Conservation (phyloP, 2,888 invertebrate species). For the Ectemnius continuus region DNA sequence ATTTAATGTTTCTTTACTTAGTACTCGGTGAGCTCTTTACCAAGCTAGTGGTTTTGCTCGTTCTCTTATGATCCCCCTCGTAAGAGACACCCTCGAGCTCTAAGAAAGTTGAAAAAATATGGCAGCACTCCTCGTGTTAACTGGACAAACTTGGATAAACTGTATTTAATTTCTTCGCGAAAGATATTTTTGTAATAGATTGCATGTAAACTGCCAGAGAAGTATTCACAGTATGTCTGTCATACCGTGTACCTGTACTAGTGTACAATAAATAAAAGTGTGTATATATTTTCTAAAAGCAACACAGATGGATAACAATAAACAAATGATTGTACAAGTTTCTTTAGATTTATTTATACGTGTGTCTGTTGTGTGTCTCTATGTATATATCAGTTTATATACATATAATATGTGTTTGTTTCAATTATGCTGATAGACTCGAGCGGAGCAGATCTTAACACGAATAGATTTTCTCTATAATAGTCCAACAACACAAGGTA, state of each 20-base stretch:
- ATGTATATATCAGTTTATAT: conserved; percentile 54
- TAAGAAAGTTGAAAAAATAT: conserved; percentile 1
- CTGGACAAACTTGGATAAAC: conserved; percentile 14
- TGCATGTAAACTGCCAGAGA: conserved; percentile 55
- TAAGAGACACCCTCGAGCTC: neutral
- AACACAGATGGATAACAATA: conserved; percentile 43
- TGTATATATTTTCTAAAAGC: conserved; percentile 64
- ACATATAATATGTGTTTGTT: conserved; percentile 56
- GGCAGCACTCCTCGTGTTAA: conserved; percentile 12
- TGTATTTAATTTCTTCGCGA: conserved; percentile 25
- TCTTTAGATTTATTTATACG: conserved; percentile 64
- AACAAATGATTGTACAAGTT: conserved; percentile 53
- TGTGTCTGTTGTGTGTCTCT: conserved; percentile 21
- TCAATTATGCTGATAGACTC: conserved; percentile 62
- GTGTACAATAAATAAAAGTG: conserved; percentile 45
- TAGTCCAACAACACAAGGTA: conserved; percentile 70
- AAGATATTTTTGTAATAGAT: conserved; percentile 56
- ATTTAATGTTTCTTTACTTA: conserved; percentile 1
- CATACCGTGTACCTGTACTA: conserved; percentile 57
- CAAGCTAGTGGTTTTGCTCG: neutral
- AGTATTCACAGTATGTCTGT: conserved; percentile 50
- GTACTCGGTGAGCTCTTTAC: neutral
- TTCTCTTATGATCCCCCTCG: neutral
- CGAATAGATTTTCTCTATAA: conserved; percentile 71
- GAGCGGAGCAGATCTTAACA: conserved; percentile 69